phyloP scores from a whole-genome alignment of 2,113 vertebrate species.

The Bostrychus sinensis region DNA sequence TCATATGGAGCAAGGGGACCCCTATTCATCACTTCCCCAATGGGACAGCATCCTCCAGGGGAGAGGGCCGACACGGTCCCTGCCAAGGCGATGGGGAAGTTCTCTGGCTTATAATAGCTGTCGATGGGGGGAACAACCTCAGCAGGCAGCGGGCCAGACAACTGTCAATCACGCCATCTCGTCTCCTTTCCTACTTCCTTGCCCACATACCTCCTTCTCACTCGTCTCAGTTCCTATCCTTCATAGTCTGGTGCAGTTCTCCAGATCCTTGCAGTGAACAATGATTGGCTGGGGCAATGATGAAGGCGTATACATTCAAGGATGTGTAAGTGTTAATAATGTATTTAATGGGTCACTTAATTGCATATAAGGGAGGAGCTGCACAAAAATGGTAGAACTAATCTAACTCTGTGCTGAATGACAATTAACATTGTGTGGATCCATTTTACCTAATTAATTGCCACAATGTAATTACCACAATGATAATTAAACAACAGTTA shows the following conservation, averaged over 20 bases:
- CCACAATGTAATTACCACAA: slow-evolving; percentile 55
- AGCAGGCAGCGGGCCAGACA: slow-evolving; percentile 76
- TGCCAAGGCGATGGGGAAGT: slow-evolving; percentile 77
- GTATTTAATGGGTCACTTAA: slow-evolving; percentile 50
- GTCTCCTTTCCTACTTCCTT: slow-evolving; percentile 51
- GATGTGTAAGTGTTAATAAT: slow-evolving; percentile 45
- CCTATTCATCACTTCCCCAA: slow-evolving; percentile 79
- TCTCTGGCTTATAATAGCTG: slow-evolving; percentile 78
- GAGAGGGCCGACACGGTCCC: slow-evolving; percentile 72
- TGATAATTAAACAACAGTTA: slow-evolving; percentile 62
- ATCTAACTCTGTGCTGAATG: slow-evolving; percentile 33
- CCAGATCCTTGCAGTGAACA: slow-evolving; percentile 47
- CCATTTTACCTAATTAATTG: slow-evolving; percentile 59
- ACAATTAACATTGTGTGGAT: slow-evolving; percentile 58
- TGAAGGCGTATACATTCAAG: slow-evolving; percentile 49
- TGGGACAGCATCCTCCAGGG: slow-evolving; percentile 76
- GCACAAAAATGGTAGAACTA: slow-evolving; percentile 20
- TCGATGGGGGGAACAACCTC: slow-evolving; percentile 77
- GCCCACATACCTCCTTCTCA: slow-evolving; percentile 25
- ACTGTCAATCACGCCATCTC: slow-evolving; percentile 75
- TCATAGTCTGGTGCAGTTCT: slow-evolving; percentile 35
- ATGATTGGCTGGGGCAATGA: slow-evolving; percentile 23
- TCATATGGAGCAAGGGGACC: slow-evolving; percentile 74
- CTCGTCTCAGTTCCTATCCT: slow-evolving; percentile 33
- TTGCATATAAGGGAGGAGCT: slow-evolving; percentile 32